Percentiles rank a stretch among this genome's conserved stretches.
phyloP scores from a whole-genome alignment of 2,113 vertebrate genomes.

The Amazona vittata region DNA sequence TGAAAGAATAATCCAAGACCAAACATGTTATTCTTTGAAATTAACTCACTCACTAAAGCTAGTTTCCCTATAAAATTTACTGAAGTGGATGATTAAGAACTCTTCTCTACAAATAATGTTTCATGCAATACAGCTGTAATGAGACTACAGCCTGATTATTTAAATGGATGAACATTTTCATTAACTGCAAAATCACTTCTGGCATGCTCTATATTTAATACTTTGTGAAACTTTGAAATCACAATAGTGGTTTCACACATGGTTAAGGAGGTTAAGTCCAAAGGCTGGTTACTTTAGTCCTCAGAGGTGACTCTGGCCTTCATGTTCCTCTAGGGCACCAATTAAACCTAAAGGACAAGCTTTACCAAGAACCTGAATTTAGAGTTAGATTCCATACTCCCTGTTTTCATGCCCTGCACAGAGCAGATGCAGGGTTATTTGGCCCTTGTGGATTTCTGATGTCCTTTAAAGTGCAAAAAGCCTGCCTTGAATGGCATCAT shows the following conservation, averaged over 20 bases:
- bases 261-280: neutral
- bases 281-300: neutral
- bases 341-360: neutral
- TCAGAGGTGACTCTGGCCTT: neutral
- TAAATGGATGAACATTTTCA: conserved; percentile 56
- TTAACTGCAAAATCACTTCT: conserved; percentile 62
- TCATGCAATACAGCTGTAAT: conserved; percentile 67
- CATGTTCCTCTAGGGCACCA: neutral
- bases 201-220: conserved; percentile 42
- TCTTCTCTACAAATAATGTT: conserved; percentile 64
- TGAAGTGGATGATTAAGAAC: conserved; percentile 74
- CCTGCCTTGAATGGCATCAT: neutral
- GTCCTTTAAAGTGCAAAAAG: neutral
- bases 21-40: conserved; percentile 75
- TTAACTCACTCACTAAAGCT: conserved; percentile 55
- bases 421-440: neutral
- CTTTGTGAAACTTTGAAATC: conserved; percentile 35
- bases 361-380: neutral
- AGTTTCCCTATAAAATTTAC: conserved; percentile 57
- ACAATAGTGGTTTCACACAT: neutral
- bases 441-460: neutral
- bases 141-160: conserved; percentile 55
- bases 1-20: conserved; percentile 63
- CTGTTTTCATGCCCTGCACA: neutral
- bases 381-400: neutral